Evolutionary conservation across 2,113 vertebrate genomes (phyloP).

Genomic region (Morone chrysops): DNA sequence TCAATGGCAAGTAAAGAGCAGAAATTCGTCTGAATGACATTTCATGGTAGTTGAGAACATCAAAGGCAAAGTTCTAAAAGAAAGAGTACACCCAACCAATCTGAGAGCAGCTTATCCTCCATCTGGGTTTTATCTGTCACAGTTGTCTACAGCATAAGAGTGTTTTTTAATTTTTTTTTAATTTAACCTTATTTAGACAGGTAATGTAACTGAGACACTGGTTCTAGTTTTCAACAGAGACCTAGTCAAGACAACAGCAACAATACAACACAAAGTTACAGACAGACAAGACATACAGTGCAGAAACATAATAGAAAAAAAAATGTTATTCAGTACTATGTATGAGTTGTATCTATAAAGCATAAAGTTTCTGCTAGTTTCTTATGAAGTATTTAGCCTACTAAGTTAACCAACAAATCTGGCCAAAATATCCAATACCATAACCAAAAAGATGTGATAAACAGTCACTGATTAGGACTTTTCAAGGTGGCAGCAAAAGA

Average conservation of each 20-base stretch:
- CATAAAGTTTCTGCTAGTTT: neutral
- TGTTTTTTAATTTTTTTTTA: neutral
- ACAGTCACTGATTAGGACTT: neutral
- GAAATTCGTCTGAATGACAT: neutral
- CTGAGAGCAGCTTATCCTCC: too few species aligned
- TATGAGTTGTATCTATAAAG: neutral
- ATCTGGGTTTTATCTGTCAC: neutral
- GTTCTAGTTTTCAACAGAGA: too few species aligned
- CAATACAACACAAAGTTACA: too few species aligned
- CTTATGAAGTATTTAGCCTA: neutral
- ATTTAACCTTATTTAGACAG: too few species aligned
- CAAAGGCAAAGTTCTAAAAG: neutral
- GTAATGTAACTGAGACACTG: too few species aligned
- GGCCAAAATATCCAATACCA: neutral
- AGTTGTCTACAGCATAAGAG: neutral
- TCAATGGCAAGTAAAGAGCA: slow-evolving; percentile 90
- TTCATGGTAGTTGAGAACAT: neutral
- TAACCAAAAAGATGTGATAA: neutral
- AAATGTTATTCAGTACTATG: too few species aligned
- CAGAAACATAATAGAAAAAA: too few species aligned
- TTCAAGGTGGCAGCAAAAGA: neutral
- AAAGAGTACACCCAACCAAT: neutral
- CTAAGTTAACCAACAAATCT: neutral
- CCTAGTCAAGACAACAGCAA: too few species aligned
- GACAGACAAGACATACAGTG: too few species aligned